Evolutionary conservation across 2,888 invertebrate genomes (phyloP).

Genomic region (Hylaea fasciaria): DNA sequence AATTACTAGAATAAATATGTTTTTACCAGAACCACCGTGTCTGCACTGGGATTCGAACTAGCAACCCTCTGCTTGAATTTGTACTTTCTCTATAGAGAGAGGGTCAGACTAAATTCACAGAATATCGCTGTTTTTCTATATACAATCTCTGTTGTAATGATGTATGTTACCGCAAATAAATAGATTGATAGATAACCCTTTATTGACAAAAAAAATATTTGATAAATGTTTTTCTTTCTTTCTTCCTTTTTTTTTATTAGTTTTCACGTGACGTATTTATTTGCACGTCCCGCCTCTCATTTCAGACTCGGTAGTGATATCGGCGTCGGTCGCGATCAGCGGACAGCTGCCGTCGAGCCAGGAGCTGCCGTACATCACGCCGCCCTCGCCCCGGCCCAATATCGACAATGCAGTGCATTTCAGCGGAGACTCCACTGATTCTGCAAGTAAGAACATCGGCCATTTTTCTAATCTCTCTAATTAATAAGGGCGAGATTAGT

Average conservation of each 20-base stretch:
- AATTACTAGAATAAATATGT: no score
- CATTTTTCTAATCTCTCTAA: background rate
- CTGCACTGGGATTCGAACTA: no score
- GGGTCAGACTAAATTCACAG: no score
- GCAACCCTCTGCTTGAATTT: no score
- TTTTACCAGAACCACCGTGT: background rate
- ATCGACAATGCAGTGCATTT: constrained; percentile 86
- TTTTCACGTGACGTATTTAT: background rate
- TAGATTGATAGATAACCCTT: no score
- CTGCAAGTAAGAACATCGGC: constrained; percentile 88
- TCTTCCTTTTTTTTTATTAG: no score
- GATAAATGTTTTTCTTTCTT: no score
- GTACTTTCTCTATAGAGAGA: no score
- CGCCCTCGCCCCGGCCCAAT: constrained; percentile 85
- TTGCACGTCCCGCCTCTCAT: constrained; percentile 7
- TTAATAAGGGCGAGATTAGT: background rate
- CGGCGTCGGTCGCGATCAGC: constrained; percentile 94
- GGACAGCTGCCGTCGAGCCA: constrained; percentile 94
- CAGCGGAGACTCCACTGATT: constrained; percentile 96
- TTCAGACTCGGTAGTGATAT: constrained; percentile 86
- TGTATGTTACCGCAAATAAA: no score
- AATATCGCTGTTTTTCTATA: no score
- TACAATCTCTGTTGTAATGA: no score
- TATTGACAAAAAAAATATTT: no score
- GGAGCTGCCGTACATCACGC: constrained; percentile 95